These are phyloP conservation scores for Mythimna albipuncta DNA, from an alignment of 2,888 invertebrate genomes.

Conservation along the genomic window DNA sequence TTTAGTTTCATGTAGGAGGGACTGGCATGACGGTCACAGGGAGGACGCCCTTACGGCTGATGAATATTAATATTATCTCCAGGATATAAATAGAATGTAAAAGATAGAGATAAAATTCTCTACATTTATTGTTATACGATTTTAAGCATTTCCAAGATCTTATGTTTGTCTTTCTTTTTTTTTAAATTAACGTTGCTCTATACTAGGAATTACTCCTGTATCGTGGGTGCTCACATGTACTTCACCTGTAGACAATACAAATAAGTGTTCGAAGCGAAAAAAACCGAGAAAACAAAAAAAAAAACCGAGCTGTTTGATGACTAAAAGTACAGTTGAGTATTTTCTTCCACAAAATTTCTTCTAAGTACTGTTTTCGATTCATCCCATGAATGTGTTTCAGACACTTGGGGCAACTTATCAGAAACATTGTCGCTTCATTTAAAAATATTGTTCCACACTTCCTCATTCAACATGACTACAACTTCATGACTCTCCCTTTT, in stretches of 20 bases:
- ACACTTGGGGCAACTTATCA: neutral
- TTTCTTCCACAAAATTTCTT: neutral
- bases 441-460: neutral
- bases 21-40: conserved; percentile 1
- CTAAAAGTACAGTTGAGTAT: neutral
- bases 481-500: neutral
- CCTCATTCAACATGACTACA: neutral
- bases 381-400: neutral
- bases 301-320: too few relatives aligned
- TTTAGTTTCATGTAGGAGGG: conserved; percentile 9
- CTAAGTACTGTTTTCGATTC: neutral
- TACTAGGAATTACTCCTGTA: too few relatives aligned
- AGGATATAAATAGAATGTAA: neutral
- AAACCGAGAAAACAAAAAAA: too few relatives aligned
- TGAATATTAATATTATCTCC: conserved; percentile 31
- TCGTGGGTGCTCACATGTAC: too few relatives aligned
- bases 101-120: neutral
- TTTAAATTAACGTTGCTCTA: neutral
- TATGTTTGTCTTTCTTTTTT: neutral
- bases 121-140: neutral
- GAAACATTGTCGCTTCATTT: neutral
- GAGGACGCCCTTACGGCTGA: neutral
- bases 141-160: neutral
- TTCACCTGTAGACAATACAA: too few relatives aligned
- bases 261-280: too few relatives aligned